A percentile compares a stretch with the other conserved stretches of the same genome.
phyloP scores from a whole-genome alignment of 2,113 vertebrate genomes.

The Erythrolamprus reginae region DNA sequence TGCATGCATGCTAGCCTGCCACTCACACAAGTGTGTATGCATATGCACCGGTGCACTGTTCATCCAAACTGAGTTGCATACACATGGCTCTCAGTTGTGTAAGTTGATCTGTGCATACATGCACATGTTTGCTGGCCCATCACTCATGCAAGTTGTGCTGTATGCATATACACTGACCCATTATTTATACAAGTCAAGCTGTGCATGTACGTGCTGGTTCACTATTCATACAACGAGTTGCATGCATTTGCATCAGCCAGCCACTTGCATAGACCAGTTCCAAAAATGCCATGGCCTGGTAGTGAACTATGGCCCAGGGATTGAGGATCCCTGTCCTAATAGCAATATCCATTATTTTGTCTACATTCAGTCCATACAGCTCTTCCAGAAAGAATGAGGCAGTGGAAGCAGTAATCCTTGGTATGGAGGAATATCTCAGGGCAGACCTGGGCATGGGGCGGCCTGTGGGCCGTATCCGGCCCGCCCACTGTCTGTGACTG shows the following conservation, averaged over 20 bases:
- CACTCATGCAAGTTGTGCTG: background rate
- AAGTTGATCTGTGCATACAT: too few relatives aligned
- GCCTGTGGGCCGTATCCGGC: too few relatives aligned
- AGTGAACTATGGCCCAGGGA: background rate
- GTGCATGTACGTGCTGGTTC: background rate
- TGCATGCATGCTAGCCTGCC: background rate
- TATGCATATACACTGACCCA: background rate
- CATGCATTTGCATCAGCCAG: background rate
- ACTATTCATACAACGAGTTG: accelerated
- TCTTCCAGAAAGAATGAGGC: background rate
- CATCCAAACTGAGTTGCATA: background rate
- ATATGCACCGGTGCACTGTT: accelerated
- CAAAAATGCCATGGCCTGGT: accelerated
- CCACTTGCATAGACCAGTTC: background rate
- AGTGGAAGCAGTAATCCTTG: background rate
- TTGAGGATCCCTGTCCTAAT: background rate
- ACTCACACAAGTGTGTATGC: accelerated
- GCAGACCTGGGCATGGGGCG: too few relatives aligned
- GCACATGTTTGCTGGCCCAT: accelerated
- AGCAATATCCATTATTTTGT: background rate
- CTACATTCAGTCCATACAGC: background rate
- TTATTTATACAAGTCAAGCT: background rate
- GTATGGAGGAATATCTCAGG: background rate
- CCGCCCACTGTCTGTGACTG: too few relatives aligned
- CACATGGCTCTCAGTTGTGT: background rate